Percentiles rank a stretch among this genome's conserved stretches.
Conservation (phyloP, 1,140 invertebrate genomes). For the Gonatopus flavifemur region DNA sequence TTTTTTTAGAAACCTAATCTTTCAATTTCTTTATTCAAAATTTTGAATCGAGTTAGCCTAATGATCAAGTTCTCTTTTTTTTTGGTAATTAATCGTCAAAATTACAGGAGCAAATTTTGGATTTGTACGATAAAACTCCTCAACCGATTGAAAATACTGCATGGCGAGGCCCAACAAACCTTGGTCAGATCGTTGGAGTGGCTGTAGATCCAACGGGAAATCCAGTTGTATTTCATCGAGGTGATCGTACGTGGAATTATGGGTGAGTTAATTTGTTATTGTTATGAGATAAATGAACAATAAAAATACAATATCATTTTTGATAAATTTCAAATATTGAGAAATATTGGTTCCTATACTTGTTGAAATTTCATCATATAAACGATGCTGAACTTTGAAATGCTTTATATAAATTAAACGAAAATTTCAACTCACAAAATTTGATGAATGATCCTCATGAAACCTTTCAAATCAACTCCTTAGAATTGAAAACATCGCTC, state of each 20-base stretch:
- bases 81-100: background rate
- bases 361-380: too few species aligned
- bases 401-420: background rate
- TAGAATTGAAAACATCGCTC: too few species aligned
- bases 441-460: too few species aligned
- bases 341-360: background rate
- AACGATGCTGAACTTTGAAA: background rate
- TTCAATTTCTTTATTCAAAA: too few species aligned
- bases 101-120: background rate
- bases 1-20: too few species aligned
- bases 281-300: too few species aligned
- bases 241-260: slow-evolving; percentile 77
- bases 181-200: slow-evolving; percentile 85
- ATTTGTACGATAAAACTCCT: slow-evolving; percentile 33
- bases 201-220: slow-evolving; percentile 78
- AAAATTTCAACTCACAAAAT: background rate
- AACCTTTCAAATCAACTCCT: too few species aligned
- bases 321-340: background rate
- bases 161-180: slow-evolving; percentile 66
- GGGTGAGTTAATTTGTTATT: slow-evolving; percentile 61
- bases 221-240: slow-evolving; percentile 87
- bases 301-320: too few species aligned
- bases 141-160: slow-evolving; percentile 67
- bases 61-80: too few species aligned
- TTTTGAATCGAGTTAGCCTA: too few species aligned